phyloP scores from a whole-genome alignment of 1,140 invertebrate genomes.

The Doryteuthis pealeii region DNA sequence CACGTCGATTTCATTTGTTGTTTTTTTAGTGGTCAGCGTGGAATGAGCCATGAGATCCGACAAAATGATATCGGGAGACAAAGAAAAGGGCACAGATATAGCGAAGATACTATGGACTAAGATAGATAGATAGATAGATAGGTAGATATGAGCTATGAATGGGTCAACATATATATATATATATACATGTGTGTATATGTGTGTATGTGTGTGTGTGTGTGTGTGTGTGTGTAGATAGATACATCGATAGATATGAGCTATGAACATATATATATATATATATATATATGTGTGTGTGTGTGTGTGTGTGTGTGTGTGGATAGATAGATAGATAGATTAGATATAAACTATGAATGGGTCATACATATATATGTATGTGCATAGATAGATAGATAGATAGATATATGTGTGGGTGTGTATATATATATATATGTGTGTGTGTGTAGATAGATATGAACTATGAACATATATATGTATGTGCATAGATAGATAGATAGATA shows the following conservation, averaged over 20 bases:
- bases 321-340: neutral
- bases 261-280: neutral
- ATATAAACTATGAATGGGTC: neutral
- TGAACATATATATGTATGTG: neutral
- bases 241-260: neutral
- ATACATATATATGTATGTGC: neutral
- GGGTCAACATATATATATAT: neutral
- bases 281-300: neutral
- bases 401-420: neutral
- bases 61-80: no score
- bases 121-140: constrained; percentile 2
- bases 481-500: neutral
- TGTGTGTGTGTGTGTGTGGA: neutral
- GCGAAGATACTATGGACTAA: no score
- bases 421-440: neutral
- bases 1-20: no score
- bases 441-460: neutral
- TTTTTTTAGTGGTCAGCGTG: no score
- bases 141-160: neutral
- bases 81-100: no score
- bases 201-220: neutral
- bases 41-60: no score
- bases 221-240: neutral
- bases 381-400: neutral
- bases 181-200: neutral